Base-by-base conservation (phyloP, 2,888 invertebrate genomes). In the Gerosis bhagava region DNA sequence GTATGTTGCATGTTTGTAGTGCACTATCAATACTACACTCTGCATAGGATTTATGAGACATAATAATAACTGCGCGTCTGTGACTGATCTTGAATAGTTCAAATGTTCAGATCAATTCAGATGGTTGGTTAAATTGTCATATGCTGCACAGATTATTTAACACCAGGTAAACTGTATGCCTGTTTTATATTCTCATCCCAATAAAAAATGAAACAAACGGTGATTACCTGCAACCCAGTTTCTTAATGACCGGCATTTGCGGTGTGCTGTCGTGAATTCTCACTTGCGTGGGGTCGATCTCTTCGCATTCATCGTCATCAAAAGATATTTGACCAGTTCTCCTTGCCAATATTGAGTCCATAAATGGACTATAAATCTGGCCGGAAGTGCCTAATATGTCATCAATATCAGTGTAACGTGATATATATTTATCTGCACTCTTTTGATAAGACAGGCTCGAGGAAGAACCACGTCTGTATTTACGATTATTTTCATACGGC, bases 381-480 rank as follows among this genome's bases (percentile, higher is more conserved):
- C 87, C 83, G 22, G 83, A 83, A 37, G 83, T 86, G 34, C 96
- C 97, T 51, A 98, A 89, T 70, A 98, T 92, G 68, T 98, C 97
- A 71, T 97, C 97, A 60, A 97, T 97, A 77, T 97, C 95, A 28
- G 94, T 94, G 75, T 95, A 95, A 46, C 93, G 92, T 7, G 97
- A 96, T 57, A 97, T 96, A 73, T 96, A 98, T 84, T 89, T 70
- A 60, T 79, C 71, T 60, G 78, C 58, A 43, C 68, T 68, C 63
- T 89, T 75, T 62, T 75, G 77, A 53, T 74, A 79, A n/a, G 65
- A 51, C 32, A 56, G 36, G 24, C 65, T 71, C 6, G 59, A 37
- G 10, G 36, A 49, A 3, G 67, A 64, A 29, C 60, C 63, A 47
- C 65, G 59, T 37, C 75, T 64, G 48, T 68, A 79, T 41, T 78